Evolutionary conservation across 2,113 vertebrate genomes (phyloP).

Genomic region (Phaethornis superciliosus): DNA sequence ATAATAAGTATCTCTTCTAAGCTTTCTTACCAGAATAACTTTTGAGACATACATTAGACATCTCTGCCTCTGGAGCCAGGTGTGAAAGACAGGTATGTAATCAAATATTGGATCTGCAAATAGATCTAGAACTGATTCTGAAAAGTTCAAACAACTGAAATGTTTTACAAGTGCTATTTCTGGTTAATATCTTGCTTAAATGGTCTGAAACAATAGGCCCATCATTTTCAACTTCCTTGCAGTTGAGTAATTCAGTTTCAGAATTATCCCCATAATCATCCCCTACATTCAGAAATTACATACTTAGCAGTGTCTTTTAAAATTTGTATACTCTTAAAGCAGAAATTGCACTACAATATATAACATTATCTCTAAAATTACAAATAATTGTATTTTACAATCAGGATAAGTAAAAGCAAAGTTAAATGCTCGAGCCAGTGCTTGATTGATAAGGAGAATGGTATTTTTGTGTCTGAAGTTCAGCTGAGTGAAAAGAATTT

Average conservation of each 20-base stretch:
- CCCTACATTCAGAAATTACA: background rate
- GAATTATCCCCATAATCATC: background rate
- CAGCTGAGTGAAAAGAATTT: background rate
- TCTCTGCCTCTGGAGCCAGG: background rate
- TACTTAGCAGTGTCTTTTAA: background rate
- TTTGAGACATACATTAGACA: background rate
- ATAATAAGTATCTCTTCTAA: background rate
- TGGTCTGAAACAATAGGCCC: background rate
- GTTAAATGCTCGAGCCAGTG: background rate
- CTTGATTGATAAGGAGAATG: background rate
- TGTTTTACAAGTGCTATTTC: background rate
- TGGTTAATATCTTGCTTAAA: background rate
- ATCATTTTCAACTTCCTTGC: background rate
- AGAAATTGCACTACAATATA: background rate
- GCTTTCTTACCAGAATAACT: background rate
- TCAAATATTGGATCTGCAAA: background rate
- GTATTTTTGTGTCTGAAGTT: background rate
- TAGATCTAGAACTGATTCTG: background rate
- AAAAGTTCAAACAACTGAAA: background rate
- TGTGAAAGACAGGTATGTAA: background rate
- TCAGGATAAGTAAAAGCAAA: background rate
- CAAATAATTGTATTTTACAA: background rate
- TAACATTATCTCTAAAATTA: background rate
- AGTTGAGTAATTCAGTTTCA: background rate
- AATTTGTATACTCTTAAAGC: background rate